These are phyloP conservation scores for Eilema griseolum DNA, from an alignment of 2,888 invertebrate species.

Conservation along the genomic window DNA sequence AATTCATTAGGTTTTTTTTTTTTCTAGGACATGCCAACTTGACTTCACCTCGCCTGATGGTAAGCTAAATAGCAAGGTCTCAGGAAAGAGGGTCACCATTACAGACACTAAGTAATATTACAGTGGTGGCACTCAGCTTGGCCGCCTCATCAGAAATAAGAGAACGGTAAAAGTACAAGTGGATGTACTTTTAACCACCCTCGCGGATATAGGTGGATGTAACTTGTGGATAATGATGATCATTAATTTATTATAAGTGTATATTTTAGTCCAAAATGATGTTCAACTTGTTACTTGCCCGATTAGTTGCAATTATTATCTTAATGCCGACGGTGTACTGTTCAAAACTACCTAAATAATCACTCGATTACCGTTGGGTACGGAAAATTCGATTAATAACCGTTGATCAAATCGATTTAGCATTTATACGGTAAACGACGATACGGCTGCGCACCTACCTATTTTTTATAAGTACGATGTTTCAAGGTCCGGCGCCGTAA, in stretches of 20 bases:
- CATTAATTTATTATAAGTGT: background rate
- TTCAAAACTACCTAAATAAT: slow-evolving; percentile 43
- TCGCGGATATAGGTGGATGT: too few species aligned
- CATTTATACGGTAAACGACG: slow-evolving; percentile 67
- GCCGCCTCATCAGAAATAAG: too few species aligned
- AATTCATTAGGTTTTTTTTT: too few species aligned
- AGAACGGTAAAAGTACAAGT: too few species aligned
- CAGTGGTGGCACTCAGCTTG: too few species aligned
- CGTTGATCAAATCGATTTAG: slow-evolving; percentile 68
- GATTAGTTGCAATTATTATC: slow-evolving; percentile 36
- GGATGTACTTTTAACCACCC: too few species aligned
- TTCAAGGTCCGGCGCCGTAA: slow-evolving; percentile 65
- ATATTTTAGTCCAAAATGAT: background rate
- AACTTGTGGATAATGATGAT: too few species aligned
- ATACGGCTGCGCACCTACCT: slow-evolving; percentile 56
- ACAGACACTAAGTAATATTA: too few species aligned
- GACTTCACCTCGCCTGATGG: too few species aligned
- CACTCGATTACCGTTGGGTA: slow-evolving; percentile 52
- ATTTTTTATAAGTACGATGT: slow-evolving; percentile 70
- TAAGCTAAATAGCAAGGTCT: too few species aligned
- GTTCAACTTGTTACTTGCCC: slow-evolving; percentile 9
- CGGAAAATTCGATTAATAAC: slow-evolving; percentile 70
- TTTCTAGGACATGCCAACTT: too few species aligned
- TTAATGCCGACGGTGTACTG: slow-evolving; percentile 32
- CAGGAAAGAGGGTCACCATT: too few species aligned